Base-by-base conservation (phyloP, 2,113 vertebrate species). In the Lycocorax pyrrhopterus region DNA sequence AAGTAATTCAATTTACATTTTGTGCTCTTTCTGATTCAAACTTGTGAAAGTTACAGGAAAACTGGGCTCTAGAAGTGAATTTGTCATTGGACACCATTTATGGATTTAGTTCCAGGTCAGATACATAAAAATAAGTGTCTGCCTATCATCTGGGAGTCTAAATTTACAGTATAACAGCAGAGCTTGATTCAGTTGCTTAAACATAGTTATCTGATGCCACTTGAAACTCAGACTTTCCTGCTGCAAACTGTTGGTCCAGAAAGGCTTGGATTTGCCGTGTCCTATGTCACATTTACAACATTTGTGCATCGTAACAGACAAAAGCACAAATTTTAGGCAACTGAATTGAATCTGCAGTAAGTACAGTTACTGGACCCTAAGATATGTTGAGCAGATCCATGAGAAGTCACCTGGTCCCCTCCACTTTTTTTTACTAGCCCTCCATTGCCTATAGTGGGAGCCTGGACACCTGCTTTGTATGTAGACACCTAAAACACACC, bases 361-460 rank as follows among this genome's bases (percentile, higher is more conserved):
- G 4, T 32, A 27, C 9, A 23, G 12, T 41, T 86, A 25, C 25
- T 47, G 49, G 8, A 56, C 18, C 22, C 30, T 69, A 17, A 21
- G 27, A 39, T 39, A 47, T 7, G 18, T 16, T 1, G 5, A 77
- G 8, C 13, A 2, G 3, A 32, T 52, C 1, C 1, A 4, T 73
- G 12, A 52, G 37, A 78, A 82, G 29, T 19, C 0, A 2, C 19
- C 17, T 75, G 12, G 4, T 32, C 35, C 79, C 32, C 18, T n/a
- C 27, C 2, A 2, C 7, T 15, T 44, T 4, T 41, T 69, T 64
- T 77, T 26, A 44, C 16, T 37, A 53, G 25, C 13, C 67, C 8
- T 75, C 29, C 26, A 37, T 10, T 59, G 47, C 53, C 63, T 51
- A 5, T 5, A 43, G 2, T 13, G 47, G 53, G 12, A 76, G 4